A percentile compares a stretch with the other conserved stretches of the same genome.
These are phyloP conservation scores for Sinocyclocheilus anshuiensis DNA, from an alignment of 2,113 vertebrate species.

Conservation along the genomic window DNA sequence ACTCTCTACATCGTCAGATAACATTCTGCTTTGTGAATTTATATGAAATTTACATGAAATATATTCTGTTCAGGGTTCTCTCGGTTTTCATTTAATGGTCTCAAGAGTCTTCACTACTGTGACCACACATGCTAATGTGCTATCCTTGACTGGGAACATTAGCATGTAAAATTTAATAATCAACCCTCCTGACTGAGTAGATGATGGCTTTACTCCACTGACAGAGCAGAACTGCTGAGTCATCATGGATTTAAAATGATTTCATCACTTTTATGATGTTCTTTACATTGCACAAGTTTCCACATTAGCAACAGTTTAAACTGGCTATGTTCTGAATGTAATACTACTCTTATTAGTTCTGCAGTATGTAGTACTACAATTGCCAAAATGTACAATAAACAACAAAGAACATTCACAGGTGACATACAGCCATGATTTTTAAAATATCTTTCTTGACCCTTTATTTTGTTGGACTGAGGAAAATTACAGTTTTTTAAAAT, in stretches of 20 bases:
- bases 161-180: conserved; percentile 39
- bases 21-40: not conserved
- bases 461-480: no score
- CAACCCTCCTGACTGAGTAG: not conserved
- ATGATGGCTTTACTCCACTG: not conserved
- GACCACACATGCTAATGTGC: conserved; percentile 13
- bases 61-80: conserved; percentile 14
- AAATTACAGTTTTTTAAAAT: no score
- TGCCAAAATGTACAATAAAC: no score
- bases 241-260: conserved; percentile 11
- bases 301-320: not conserved
- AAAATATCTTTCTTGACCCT: no score
- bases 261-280: conserved; percentile 1
- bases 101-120: not conserved
- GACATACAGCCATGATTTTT: no score
- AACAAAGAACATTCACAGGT: no score
- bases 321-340: not conserved
- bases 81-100: conserved; percentile 4
- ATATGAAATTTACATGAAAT: not conserved
- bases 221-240: not conserved
- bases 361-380: not conserved
- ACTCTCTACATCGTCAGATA: no score
- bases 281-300: not conserved
- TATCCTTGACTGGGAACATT: not conserved
- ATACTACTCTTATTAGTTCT: not conserved